Percentiles rank a stretch among this genome's conserved stretches.
Conservation (phyloP, 2,113 vertebrate species). For the Callipepla californica region DNA sequence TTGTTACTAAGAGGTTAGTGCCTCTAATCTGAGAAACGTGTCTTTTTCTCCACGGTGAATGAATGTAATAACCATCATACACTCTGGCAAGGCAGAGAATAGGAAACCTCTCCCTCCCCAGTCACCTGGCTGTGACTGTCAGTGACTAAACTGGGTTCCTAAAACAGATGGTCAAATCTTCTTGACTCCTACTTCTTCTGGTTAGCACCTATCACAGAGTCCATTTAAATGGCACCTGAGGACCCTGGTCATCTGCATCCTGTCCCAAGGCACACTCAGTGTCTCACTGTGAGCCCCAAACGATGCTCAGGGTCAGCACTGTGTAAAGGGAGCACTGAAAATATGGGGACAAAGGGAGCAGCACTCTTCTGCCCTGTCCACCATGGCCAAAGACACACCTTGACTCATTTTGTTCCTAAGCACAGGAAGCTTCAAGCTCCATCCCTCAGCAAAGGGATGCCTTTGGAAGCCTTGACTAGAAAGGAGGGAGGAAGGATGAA, state of each 20-base stretch:
- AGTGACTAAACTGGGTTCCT: neutral
- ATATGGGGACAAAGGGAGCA: fast-evolving
- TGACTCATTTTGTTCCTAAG: neutral
- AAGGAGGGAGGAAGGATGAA: neutral
- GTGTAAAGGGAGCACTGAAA: fast-evolving
- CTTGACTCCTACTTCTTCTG: neutral
- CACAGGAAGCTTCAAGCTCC: neutral
- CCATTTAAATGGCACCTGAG: neutral
- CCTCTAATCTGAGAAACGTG: neutral
- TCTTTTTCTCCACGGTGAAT: neutral
- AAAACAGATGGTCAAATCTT: neutral
- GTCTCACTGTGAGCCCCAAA: fast-evolving
- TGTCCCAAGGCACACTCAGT: fast-evolving
- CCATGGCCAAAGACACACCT: neutral
- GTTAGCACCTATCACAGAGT: neutral
- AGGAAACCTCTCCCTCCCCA: neutral
- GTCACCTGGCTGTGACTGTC: neutral
- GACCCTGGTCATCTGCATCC: neutral
- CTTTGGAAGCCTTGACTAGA: neutral
- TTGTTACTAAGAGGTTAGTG: neutral
- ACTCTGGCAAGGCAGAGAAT: neutral
- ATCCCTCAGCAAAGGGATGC: neutral
- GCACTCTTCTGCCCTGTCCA: neutral
- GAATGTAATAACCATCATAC: neutral
- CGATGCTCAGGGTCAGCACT: neutral